Evolutionary conservation across 2,113 vertebrate genomes (phyloP).

Genomic region (Machaerirhynchus nigripectus): DNA sequence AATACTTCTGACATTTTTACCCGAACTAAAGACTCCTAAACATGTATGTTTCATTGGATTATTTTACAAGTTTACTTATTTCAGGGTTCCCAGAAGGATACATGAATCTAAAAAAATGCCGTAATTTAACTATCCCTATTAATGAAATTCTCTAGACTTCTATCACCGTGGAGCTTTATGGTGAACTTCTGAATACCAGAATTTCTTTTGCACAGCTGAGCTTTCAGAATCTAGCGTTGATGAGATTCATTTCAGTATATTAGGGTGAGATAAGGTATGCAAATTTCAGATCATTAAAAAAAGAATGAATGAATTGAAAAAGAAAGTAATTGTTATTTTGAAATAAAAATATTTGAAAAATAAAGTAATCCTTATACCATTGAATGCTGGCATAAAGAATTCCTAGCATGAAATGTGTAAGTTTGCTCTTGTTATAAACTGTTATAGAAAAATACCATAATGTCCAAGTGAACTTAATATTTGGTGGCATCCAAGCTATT

Average conservation of each 20-base stretch:
- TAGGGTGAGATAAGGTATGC: neutral
- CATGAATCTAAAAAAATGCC: neutral
- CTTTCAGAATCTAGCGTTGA: neutral
- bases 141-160: constrained; percentile 15
- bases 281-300: neutral
- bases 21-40: neutral
- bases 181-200: neutral
- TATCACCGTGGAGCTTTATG: neutral
- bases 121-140: constrained; percentile 4
- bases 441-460: neutral
- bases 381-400: neutral
- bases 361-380: neutral
- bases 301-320: neutral
- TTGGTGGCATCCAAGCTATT: neutral
- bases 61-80: neutral
- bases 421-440: neutral
- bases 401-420: neutral
- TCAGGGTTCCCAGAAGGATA: neutral
- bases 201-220: neutral
- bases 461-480: neutral
- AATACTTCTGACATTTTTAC: constrained; percentile 17
- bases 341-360: too few relatives aligned
- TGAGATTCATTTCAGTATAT: neutral
- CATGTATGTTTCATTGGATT: neutral
- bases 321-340: neutral